phyloP scores from a whole-genome alignment of 2,113 vertebrate species.

The Ctenomys sociabilis region DNA sequence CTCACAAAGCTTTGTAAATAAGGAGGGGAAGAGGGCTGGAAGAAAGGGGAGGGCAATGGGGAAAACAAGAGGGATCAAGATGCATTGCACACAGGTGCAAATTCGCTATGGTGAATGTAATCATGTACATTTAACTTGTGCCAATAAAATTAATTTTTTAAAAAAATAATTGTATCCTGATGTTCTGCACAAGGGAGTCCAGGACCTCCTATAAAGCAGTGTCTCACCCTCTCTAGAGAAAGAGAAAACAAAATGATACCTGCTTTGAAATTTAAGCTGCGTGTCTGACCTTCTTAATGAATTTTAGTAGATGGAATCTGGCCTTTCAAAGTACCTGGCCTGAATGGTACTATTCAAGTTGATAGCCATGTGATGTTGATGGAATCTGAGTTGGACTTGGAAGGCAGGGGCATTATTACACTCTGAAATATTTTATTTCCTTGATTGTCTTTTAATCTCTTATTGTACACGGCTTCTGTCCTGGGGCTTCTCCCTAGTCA shows the following conservation, averaged over 20 bases:
- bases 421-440: slow-evolving; percentile 16
- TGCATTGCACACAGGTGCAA: not conserved
- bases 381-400: not conserved
- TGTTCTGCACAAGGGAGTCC: not conserved
- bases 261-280: not conserved
- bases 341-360: not conserved
- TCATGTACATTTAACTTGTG: not conserved
- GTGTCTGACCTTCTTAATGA: not conserved
- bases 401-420: not conserved
- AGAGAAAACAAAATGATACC: not conserved
- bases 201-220: not conserved
- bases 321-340: not conserved
- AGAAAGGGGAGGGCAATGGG: not conserved
- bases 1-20: not conserved
- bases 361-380: not conserved
- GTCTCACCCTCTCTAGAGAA: not conserved
- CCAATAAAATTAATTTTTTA: not conserved
- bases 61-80: not conserved
- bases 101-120: not conserved
- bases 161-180: not conserved
- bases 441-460: not conserved
- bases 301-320: not conserved
- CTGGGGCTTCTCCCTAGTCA: not conserved
- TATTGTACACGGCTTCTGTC: not conserved
- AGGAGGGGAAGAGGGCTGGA: not conserved